Conservation (phyloP, 1,140 invertebrate species). For the Papilio polytes region DNA sequence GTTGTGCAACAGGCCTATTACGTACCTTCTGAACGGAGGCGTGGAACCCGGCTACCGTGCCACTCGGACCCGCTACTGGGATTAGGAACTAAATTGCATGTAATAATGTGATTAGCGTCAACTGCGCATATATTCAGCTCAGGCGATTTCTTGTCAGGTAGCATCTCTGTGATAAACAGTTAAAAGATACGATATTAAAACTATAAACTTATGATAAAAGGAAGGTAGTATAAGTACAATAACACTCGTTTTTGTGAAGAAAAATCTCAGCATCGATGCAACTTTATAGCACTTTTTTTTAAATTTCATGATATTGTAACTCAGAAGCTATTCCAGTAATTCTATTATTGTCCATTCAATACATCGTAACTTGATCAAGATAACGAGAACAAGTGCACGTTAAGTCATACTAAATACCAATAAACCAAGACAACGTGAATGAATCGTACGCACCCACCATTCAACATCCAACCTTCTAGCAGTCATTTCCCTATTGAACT, state of each 20-base stretch:
- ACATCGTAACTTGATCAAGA: background rate
- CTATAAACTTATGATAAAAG: background rate
- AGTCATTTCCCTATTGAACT: slow-evolving; percentile 35
- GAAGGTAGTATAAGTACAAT: no score
- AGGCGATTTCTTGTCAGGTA: background rate
- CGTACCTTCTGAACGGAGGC: slow-evolving; percentile 31
- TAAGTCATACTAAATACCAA: slow-evolving; percentile 71
- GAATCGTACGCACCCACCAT: slow-evolving; percentile 65
- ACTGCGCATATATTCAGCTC: slow-evolving; percentile 17
- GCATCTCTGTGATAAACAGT: background rate
- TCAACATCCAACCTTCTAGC: slow-evolving; percentile 56
- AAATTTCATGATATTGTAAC: background rate
- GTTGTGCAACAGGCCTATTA: slow-evolving; percentile 34
- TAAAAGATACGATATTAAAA: background rate
- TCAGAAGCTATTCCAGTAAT: background rate
- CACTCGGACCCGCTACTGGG: slow-evolving; percentile 39
- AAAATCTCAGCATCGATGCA: no score
- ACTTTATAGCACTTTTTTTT: background rate
- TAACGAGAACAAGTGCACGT: slow-evolving; percentile 32
- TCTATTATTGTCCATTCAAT: background rate
- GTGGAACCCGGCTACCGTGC: slow-evolving; percentile 42
- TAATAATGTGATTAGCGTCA: slow-evolving; percentile 44
- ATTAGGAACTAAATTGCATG: slow-evolving; percentile 45
- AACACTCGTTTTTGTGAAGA: no score
- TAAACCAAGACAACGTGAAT: slow-evolving; percentile 68